Conservation (phyloP, 2,888 invertebrate species). For the Melipona bicolor region DNA sequence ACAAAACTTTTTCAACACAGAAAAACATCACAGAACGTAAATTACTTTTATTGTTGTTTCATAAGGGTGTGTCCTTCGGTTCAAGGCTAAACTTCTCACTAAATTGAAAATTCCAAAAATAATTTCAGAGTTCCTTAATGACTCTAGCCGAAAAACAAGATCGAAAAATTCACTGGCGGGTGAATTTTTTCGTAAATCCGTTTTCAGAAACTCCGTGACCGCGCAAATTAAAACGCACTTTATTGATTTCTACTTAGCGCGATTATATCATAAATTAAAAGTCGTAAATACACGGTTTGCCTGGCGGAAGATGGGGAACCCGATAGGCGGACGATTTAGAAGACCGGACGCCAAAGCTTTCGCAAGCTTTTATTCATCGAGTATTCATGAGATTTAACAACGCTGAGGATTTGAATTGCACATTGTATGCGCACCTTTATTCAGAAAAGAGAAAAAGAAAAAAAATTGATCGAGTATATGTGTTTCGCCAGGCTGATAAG, state of each 20-base stretch:
- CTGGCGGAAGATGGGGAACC: neutral
- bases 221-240: neutral
- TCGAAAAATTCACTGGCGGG: too few relatives aligned
- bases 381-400: neutral
- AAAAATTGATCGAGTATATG: neutral
- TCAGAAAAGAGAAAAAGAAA: neutral
- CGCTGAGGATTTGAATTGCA: neutral
- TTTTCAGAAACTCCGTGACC: neutral
- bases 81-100: too few relatives aligned
- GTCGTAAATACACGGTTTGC: neutral
- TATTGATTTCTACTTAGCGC: neutral
- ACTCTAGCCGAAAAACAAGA: neutral
- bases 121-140: too few relatives aligned
- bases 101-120: too few relatives aligned
- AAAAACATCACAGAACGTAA: too few relatives aligned
- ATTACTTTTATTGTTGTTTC: too few relatives aligned
- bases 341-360: neutral
- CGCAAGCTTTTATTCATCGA: neutral
- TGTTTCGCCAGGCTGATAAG: neutral
- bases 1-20: too few relatives aligned
- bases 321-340: constrained; percentile 5
- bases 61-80: too few relatives aligned
- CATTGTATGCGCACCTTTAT: neutral
- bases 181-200: neutral
- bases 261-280: neutral